Base-by-base conservation (phyloP, 2,888 invertebrate genomes). In the Malachius bipustulatus region DNA sequence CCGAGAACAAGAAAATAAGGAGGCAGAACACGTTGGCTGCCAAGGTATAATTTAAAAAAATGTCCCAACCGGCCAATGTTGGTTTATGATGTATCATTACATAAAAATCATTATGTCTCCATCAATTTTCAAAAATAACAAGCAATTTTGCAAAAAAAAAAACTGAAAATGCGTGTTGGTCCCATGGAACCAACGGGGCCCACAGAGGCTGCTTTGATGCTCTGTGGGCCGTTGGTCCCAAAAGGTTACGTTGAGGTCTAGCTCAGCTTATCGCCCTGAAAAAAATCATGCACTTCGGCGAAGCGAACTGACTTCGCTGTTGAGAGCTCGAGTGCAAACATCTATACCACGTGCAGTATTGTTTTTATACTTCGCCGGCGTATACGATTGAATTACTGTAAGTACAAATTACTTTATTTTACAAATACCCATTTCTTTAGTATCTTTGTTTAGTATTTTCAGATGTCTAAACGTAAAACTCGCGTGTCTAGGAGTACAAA, bases 11-110 rank as follows among this genome's bases (percentile, higher is more conserved):
- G n/a, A n/a, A n/a, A n/a, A n/a, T n/a, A n/a, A n/a, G n/a, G n/a
- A n/a, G n/a, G n/a, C n/a, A n/a, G n/a, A 19, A 19, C 24, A 19
- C 24, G 24, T 19, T 19, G 24, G n/a, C 24, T n/a, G 24, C 24
- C 6, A n/a, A 19, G 6, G 24, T n/a, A n/a, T n/a, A 19, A 19
- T 19, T 19, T 6, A 19, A 19, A 19, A 19, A 19, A 19, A 19
- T 19, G 24, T n/a, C 24, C 24, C 24, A 6, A 19, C 24, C n/a
- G n/a, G 24, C n/a, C 24, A n/a, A 19, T 19, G 24, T 19, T n/a
- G 24, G 6, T 19, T 19, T 19, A 19, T 19, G 6, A 19, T 19
- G 24, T 19, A 19, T 19, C n/a, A 8, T 19, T 19, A n/a, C 24
- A 19, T 19, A 19, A 19, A 19, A 19, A 19, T 8, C 6, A 6